A percentile compares a stretch with the other conserved stretches of the same genome.
Conservation (phyloP, 2,888 invertebrate species). For the Trypoxylon attenuatum region DNA sequence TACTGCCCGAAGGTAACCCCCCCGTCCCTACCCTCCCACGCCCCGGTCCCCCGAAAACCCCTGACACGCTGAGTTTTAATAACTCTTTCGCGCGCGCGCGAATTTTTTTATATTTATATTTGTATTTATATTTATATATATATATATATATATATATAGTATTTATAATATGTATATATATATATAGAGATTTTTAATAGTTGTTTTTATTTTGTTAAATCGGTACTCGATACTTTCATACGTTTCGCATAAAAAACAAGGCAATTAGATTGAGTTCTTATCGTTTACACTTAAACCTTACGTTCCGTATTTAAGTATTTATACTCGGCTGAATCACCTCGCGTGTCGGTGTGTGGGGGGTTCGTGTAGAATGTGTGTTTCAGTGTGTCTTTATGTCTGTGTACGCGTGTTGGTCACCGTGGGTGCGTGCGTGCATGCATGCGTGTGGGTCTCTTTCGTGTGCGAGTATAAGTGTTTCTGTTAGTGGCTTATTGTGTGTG, state of each 20-base stretch:
- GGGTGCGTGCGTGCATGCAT: background rate
- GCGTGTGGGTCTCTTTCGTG: background rate
- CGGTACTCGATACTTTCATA: constrained; percentile 70
- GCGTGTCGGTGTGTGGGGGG: constrained; percentile 30
- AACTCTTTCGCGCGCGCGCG: constrained; percentile 52
- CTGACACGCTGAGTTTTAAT: constrained; percentile 44
- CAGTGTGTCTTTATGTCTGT: background rate
- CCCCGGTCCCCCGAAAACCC: constrained; percentile 1
- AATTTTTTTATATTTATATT: constrained; percentile 17
- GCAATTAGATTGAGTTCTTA: constrained; percentile 72
- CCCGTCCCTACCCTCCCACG: constrained; percentile 6
- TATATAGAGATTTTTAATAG: constrained; percentile 56
- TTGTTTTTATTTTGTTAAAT: constrained; percentile 61
- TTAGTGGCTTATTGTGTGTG: constrained; percentile 19
- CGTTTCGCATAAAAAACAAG: constrained; percentile 73
- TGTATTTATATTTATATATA: constrained; percentile 38
- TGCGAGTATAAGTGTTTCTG: too few relatives aligned
- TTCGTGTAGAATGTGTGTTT: too few relatives aligned
- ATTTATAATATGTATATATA: constrained; percentile 43
- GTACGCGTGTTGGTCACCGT: background rate
- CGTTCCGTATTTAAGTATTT: constrained; percentile 59
- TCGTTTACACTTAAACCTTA: constrained; percentile 66
- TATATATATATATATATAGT: constrained; percentile 41
- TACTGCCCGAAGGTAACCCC: constrained; percentile 29
- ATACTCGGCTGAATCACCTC: constrained; percentile 56